A percentile compares a stretch with the other conserved stretches of the same genome.
These are phyloP conservation scores for Sebastes umbrosus DNA, from an alignment of 2,797 vertebrate genomes.

Conservation along the genomic window DNA sequence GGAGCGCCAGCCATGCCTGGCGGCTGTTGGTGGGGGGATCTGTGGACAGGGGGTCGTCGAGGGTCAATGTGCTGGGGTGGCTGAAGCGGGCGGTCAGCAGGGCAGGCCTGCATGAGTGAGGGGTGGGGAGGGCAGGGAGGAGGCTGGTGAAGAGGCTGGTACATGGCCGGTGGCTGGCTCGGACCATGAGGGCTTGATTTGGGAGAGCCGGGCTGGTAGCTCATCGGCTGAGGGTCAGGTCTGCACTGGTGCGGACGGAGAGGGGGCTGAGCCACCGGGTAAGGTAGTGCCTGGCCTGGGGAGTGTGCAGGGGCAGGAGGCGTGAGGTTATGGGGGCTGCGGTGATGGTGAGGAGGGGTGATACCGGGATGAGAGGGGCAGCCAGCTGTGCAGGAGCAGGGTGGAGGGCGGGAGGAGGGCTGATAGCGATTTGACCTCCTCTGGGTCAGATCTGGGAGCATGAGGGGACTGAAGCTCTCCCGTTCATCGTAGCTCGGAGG, in stretches of 20 bases:
- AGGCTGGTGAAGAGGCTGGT: constrained; percentile 77
- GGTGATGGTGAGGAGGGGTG: constrained; percentile 58
- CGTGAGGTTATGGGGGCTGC: constrained; percentile 71
- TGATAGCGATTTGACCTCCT: constrained; percentile 74
- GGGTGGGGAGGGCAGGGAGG: constrained; percentile 71
- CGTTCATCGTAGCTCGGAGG: constrained; percentile 86
- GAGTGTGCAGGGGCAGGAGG: constrained; percentile 66
- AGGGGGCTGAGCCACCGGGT: constrained; percentile 62
- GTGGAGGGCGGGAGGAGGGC: constrained; percentile 68
- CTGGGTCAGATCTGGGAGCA: constrained; percentile 74
- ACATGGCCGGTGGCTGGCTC: constrained; percentile 68
- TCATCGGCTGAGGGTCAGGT: constrained; percentile 71
- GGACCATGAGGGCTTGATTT: constrained; percentile 70
- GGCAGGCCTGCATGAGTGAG: constrained; percentile 71
- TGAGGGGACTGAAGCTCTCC: constrained; percentile 84
- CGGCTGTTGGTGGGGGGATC: constrained; percentile 78
- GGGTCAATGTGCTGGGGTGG: constrained; percentile 70
- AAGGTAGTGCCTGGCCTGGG: constrained; percentile 67
- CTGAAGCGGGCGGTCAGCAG: constrained; percentile 67
- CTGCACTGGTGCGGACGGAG: constrained; percentile 74
- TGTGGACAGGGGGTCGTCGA: constrained; percentile 69
- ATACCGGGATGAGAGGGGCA: constrained; percentile 62
- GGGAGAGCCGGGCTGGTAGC: constrained; percentile 76
- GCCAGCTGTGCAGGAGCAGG: constrained; percentile 77
- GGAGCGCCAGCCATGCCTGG: constrained; percentile 59